These are phyloP conservation scores for Zingel zingel DNA, from an alignment of 2,113 vertebrate genomes.

Conservation along the genomic window DNA sequence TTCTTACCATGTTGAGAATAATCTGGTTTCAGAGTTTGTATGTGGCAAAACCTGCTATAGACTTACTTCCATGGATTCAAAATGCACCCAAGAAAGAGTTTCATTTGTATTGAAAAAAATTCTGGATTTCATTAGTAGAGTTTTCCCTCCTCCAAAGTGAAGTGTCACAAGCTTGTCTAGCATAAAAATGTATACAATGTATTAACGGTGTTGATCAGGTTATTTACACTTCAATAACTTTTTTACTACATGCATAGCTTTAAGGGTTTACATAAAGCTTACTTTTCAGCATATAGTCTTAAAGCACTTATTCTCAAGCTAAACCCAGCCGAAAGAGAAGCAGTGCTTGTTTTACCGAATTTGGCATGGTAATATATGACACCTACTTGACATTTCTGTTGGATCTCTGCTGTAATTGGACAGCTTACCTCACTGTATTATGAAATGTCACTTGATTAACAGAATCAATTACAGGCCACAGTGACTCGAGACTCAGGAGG, in stretches of 20 bases:
- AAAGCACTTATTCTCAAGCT: background rate
- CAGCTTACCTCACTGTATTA: conserved; percentile 16
- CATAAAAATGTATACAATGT: background rate
- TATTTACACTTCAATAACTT: background rate
- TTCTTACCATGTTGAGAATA: background rate
- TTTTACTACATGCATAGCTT: background rate
- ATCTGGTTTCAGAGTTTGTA: background rate
- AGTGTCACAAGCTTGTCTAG: background rate
- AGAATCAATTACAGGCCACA: conserved; percentile 9
- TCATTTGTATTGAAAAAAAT: background rate
- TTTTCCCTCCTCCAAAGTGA: background rate
- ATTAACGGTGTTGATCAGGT: background rate
- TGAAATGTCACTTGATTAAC: conserved; percentile 30
- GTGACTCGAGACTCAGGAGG: conserved; percentile 1
- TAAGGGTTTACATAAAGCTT: background rate
- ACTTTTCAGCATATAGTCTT: background rate
- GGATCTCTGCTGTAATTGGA: conserved; percentile 32
- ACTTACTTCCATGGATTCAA: background rate
- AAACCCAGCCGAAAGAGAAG: background rate
- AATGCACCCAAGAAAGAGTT: background rate
- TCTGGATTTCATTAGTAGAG: background rate
- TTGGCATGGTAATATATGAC: background rate
- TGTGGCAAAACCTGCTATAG: background rate
- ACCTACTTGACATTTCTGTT: conserved; percentile 36
- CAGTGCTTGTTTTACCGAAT: conserved; percentile 13